Percentiles rank a stretch among this genome's conserved stretches.
Conservation (phyloP, 2,797 vertebrate genomes). For the Apogon hyalosoma region DNA sequence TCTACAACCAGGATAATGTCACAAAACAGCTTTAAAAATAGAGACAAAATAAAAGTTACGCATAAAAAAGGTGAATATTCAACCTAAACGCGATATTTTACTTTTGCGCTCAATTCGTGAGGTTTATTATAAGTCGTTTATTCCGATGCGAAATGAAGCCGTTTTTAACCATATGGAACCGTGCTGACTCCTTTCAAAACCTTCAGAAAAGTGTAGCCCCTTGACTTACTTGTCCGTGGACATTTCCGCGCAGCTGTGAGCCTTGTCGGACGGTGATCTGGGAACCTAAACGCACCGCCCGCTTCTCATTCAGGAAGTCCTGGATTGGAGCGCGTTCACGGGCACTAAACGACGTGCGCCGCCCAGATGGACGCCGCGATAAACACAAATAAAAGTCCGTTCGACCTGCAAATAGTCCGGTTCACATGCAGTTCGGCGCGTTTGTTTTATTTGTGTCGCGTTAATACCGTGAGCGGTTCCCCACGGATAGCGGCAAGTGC, state of each 20-base stretch:
- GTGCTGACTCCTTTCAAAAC: background rate
- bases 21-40: background rate
- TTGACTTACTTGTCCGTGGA: conserved; percentile 56
- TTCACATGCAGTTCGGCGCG: background rate
- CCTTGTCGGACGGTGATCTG: conserved; percentile 9
- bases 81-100: too few species aligned
- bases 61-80: too few species aligned
- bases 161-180: background rate
- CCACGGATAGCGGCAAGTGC: background rate
- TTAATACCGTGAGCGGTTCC: background rate
- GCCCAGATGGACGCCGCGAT: conserved; percentile 30
- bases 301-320: conserved; percentile 69
- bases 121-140: background rate
- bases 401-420: conserved; percentile 2
- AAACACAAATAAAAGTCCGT: conserved; percentile 4
- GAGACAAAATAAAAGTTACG: too few species aligned
- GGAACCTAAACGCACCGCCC: conserved; percentile 27
- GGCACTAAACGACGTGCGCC: conserved; percentile 33
- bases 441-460: background rate
- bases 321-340: background rate
- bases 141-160: background rate
- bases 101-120: too few species aligned
- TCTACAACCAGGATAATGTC: background rate
- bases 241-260: conserved; percentile 31
- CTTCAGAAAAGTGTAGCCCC: background rate